A percentile compares a stretch with the other conserved stretches of the same genome.
Evolutionary conservation across 1,140 invertebrate species (phyloP).

Genomic region (Zophobas atratus): DNA sequence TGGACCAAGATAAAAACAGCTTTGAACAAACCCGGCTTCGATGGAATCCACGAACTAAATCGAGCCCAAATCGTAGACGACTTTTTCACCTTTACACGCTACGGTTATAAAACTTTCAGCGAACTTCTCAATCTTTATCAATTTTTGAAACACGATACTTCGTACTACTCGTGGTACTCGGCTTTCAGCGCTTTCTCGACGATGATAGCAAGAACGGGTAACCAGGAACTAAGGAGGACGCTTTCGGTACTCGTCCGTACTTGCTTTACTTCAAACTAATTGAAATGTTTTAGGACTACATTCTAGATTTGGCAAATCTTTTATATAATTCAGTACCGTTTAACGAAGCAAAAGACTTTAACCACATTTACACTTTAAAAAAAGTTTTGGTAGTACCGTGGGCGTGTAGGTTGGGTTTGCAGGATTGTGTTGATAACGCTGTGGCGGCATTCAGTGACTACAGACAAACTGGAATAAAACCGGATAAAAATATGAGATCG

Average conservation of each 20-base stretch:
- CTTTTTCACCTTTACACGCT: slow-evolving; percentile 75
- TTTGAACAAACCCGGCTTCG: slow-evolving; percentile 70
- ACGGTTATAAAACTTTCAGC: slow-evolving; percentile 67
- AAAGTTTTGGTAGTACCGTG: slow-evolving; percentile 68
- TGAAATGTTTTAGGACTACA: neutral
- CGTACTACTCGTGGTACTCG: slow-evolving; percentile 78
- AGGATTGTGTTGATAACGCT: slow-evolving; percentile 68
- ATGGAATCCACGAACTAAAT: slow-evolving; percentile 77
- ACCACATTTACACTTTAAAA: slow-evolving; percentile 66
- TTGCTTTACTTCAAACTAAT: too few species aligned
- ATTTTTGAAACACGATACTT: slow-evolving; percentile 51
- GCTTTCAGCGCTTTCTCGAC: slow-evolving; percentile 72
- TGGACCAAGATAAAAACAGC: slow-evolving; percentile 76
- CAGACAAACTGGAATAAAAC: slow-evolving; percentile 56
- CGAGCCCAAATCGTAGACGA: slow-evolving; percentile 88
- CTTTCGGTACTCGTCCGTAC: neutral
- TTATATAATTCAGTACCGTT: slow-evolving; percentile 75
- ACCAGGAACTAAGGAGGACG: neutral
- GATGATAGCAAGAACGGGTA: slow-evolving; percentile 58
- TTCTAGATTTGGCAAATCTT: slow-evolving; percentile 67
- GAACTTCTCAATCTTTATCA: slow-evolving; percentile 75
- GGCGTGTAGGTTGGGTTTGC: slow-evolving; percentile 70
- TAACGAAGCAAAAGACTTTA: slow-evolving; percentile 47
- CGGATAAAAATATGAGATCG: slow-evolving; percentile 58
- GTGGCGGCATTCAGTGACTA: slow-evolving; percentile 61